phyloP scores from a whole-genome alignment of 2,797 vertebrate species.

The Peromyscus aztecus region DNA sequence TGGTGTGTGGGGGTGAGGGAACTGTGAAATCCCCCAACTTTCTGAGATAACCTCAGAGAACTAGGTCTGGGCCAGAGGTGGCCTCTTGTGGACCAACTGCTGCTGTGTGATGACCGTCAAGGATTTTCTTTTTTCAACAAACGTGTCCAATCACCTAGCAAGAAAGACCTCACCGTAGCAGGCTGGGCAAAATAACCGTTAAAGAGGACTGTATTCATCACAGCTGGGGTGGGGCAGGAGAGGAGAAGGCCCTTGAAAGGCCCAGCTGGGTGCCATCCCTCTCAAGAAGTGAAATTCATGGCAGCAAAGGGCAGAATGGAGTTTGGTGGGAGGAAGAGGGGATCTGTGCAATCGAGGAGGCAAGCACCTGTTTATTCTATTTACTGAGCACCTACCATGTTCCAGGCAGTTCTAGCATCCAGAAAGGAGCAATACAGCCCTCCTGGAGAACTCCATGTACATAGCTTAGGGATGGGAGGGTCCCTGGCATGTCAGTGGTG shows the following conservation, averaged over 20 bases:
- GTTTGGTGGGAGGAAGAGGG: background rate
- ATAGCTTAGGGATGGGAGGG: background rate
- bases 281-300: constrained; percentile 7
- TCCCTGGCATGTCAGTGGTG: no score
- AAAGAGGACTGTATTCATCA: background rate
- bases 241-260: background rate
- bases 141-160: background rate
- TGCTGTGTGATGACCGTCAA: background rate
- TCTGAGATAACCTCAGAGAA: background rate
- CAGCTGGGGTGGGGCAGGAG: background rate
- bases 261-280: background rate
- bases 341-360: background rate
- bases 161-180: background rate
- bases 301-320: background rate
- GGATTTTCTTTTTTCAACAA: background rate
- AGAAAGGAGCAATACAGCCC: background rate
- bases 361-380: background rate
- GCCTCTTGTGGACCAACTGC: background rate
- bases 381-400: background rate
- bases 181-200: background rate
- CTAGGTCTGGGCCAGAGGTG: background rate
- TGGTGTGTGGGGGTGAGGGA: background rate
- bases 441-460: background rate
- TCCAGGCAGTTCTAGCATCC: background rate
- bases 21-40: background rate